Conservation (phyloP, 1,140 invertebrate genomes). For the Papilio aristodemus region DNA sequence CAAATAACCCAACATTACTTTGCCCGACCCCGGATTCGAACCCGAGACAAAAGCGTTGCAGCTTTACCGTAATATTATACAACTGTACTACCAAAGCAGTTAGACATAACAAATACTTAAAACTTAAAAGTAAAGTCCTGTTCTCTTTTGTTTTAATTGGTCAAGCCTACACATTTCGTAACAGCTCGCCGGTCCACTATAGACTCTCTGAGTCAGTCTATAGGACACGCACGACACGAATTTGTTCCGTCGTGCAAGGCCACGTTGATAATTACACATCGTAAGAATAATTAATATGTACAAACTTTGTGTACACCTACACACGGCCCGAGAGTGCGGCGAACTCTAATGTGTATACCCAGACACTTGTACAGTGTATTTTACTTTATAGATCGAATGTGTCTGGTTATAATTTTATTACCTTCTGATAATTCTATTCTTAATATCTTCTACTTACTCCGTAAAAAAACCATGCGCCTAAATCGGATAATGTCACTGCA, state of each 20-base stretch:
- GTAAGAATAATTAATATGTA: conserved; percentile 21
- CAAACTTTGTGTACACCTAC: not conserved
- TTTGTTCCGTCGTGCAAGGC: conserved; percentile 6
- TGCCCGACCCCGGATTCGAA: too few species aligned
- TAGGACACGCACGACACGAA: conserved; percentile 12
- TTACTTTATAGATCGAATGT: not conserved
- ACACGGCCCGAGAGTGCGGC: not conserved
- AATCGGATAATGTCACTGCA: too few species aligned
- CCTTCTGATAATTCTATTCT: too few species aligned
- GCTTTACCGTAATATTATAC: too few species aligned
- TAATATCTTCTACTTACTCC: too few species aligned
- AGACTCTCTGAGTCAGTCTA: not conserved
- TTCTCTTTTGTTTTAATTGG: not conserved
- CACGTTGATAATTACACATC: conserved; percentile 18
- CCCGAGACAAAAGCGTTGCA: too few species aligned
- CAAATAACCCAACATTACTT: too few species aligned
- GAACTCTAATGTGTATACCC: not conserved
- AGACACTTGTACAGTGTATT: too few species aligned
- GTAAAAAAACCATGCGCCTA: too few species aligned
- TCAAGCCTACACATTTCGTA: not conserved
- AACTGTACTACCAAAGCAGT: not conserved
- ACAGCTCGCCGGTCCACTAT: not conserved
- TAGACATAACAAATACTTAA: not conserved
- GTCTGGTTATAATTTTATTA: not conserved
- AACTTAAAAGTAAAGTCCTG: not conserved